Evolutionary conservation across 1,140 invertebrate species (phyloP).

Genomic region (Nasonia giraulti): DNA sequence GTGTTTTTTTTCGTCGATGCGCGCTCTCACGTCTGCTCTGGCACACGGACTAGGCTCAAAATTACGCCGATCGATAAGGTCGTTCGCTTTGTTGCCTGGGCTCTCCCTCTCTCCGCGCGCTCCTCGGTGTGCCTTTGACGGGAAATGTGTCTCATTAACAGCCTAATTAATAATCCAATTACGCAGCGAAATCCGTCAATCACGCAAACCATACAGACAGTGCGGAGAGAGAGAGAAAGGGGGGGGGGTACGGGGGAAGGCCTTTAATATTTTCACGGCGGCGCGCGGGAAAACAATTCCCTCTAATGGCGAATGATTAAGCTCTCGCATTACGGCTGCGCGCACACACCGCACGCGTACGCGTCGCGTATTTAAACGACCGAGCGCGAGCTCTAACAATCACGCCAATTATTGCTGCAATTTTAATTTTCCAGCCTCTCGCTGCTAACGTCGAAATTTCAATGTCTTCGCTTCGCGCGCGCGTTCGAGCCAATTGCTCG

Average conservation of each 20-base stretch:
- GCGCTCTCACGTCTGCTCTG: conserved; percentile 23
- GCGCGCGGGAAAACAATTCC: conserved; percentile 41
- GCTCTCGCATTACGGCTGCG: conserved; percentile 27
- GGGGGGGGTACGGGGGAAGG: conserved; percentile 21
- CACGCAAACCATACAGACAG: conserved; percentile 45
- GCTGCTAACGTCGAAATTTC: conserved; percentile 19
- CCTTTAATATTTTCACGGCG: conserved; percentile 48
- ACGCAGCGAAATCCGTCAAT: conserved; percentile 68
- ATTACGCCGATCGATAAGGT: conserved; percentile 59
- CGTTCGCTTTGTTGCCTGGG: conserved; percentile 50
- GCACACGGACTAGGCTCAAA: conserved; percentile 40
- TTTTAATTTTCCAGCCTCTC: conserved; percentile 12
- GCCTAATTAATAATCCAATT: conserved; percentile 76
- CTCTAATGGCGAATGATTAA: conserved; percentile 51
- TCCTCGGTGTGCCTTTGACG: conserved; percentile 57
- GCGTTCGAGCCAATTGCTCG: too few species aligned
- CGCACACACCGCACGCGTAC: neutral
- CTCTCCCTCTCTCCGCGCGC: conserved; percentile 51
- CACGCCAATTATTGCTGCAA: conserved; percentile 38
- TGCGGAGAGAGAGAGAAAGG: neutral
- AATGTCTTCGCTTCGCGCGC: neutral
- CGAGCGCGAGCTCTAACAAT: conserved; percentile 21
- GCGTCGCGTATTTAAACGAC: conserved; percentile 1
- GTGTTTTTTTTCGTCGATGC: conserved; percentile 53
- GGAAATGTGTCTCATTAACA: conserved; percentile 73